A percentile compares a stretch with the other conserved stretches of the same genome.
Conservation (phyloP, 2,888 invertebrate genomes). For the Aricia artaxerxes region DNA sequence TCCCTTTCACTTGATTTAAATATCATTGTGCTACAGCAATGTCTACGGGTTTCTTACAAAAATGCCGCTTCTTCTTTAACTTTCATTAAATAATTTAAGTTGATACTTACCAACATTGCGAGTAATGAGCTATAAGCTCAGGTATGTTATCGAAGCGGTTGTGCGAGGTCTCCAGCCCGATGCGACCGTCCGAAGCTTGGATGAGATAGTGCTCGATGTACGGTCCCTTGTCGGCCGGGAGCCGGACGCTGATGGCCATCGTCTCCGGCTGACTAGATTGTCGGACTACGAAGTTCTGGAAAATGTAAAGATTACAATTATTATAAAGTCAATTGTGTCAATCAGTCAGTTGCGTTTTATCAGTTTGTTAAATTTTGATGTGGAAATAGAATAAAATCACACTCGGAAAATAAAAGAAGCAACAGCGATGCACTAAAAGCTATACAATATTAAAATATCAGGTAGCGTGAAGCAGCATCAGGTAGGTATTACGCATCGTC, state of each 20-base stretch:
- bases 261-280: slow-evolving; percentile 96
- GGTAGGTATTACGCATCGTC: no score
- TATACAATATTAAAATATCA: no score
- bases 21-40: no score
- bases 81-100: background rate
- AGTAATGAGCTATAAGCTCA: slow-evolving; percentile 95
- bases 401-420: no score
- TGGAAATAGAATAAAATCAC: no score
- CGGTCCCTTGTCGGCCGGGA: slow-evolving; percentile 92
- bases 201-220: slow-evolving; percentile 98
- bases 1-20: background rate
- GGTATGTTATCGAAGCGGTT: slow-evolving; percentile 96
- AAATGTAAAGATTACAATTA: slow-evolving; percentile 35
- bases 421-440: no score
- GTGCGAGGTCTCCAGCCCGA: slow-evolving; percentile 95
- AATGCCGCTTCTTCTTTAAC: background rate
- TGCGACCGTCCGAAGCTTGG: slow-evolving; percentile 88
- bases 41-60: background rate
- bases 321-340: background rate
- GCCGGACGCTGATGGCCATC: slow-evolving; percentile 96
- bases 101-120: slow-evolving; percentile 89
- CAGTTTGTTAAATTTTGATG: no score
- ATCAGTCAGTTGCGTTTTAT: no score
- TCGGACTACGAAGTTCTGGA: slow-evolving; percentile 95
- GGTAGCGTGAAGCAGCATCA: no score